Evolutionary conservation across 2,797 vertebrate species (phyloP).

Genomic region (Melanitta fusca): DNA sequence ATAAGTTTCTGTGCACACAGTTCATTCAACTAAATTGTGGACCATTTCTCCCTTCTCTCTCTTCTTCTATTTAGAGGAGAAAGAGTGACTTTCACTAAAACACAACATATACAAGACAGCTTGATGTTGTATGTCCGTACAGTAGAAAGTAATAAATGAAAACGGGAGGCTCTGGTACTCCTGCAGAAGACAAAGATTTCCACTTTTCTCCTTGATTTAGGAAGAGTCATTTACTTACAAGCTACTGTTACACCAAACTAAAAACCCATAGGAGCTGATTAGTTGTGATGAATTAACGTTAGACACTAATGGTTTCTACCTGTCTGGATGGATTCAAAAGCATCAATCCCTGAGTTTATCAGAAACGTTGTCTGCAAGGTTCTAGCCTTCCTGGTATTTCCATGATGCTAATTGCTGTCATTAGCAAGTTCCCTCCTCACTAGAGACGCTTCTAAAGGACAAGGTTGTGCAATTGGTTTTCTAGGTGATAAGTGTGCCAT

Average conservation of each 20-base stretch:
- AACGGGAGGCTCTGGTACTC: not conserved
- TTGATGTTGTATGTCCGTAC: not conserved
- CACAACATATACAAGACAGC: not conserved
- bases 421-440: slow-evolving; percentile 42
- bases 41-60: not conserved
- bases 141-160: not conserved
- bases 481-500: slow-evolving; percentile 54
- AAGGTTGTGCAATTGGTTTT: not conserved
- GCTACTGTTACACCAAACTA: not conserved
- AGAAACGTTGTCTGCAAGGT: slow-evolving; percentile 3
- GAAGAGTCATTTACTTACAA: not conserved
- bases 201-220: not conserved
- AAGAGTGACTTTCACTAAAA: not conserved
- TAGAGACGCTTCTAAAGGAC: slow-evolving; percentile 36
- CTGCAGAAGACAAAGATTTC: not conserved
- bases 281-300: slow-evolving; percentile 28
- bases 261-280: not conserved
- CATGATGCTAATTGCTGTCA: slow-evolving; percentile 35
- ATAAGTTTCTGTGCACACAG: not conserved
- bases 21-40: not conserved
- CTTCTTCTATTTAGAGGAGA: not conserved
- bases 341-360: not conserved
- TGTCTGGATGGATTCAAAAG: slow-evolving; percentile 2
- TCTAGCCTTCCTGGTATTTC: slow-evolving; percentile 50
- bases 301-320: not conserved